Base-by-base conservation (phyloP, 1,140 invertebrate species). In the Drosophila nigromelanica region DNA sequence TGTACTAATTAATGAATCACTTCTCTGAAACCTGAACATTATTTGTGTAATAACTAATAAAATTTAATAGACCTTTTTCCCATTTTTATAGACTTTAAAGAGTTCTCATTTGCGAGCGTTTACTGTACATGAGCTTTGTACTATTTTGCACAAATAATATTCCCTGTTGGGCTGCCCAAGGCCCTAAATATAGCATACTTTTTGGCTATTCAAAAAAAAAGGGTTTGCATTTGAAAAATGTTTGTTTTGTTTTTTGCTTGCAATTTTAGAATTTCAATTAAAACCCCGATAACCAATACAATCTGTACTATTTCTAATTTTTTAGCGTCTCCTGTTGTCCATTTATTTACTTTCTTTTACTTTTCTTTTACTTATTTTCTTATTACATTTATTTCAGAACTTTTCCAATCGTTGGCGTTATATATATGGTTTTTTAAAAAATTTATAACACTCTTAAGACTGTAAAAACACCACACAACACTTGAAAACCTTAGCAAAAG, bases 401-500 rank as follows among this genome's bases (percentile, higher is more conserved):
- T 91, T 91, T 91, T 81, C 87, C 58, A 91, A 91, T 81, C 90
- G 90, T 86, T 91, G 90, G 90, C 86, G 90, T 80, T 91, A 91
- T 90, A 66, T 91, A 54, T 91, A 90, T 86, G 81, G 87, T 78
- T 87, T 73, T 54, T 67, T 86, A 51, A 86, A 86, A 60, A 86
- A 82, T 59, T 69, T 68, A 73, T 89, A 90, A 51, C n/a, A 51
- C n/a, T 51, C 27, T 5, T 33, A 52, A 78, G 67, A 78, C 62
- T 80, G 62, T 45, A 45, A 39, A 15, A 48, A 55, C 8, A 1
- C 14, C 47, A 48, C 18, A 33, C n/a, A n/a, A n/a, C n/a, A 5
- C 6, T 1, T 35, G 2, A 35, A 10, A 6, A 35, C 30, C n/a
- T n/a, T n/a, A n/a, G n/a, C n/a, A 5, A 51, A 33, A 14, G 12